Base-by-base conservation (phyloP, 2,888 invertebrate genomes). In the Corbicula japonica region DNA sequence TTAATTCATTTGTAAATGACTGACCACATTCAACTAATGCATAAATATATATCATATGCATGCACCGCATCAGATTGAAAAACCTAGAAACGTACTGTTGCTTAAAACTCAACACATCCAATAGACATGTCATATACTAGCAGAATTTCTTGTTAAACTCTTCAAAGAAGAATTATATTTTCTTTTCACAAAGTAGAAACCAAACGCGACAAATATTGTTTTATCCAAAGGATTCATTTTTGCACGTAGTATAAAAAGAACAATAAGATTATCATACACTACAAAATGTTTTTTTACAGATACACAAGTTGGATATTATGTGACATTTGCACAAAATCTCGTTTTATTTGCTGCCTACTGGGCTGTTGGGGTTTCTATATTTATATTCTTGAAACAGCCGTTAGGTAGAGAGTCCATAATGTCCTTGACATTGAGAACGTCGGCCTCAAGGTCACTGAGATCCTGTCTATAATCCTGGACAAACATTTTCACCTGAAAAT, bases 371-470 rank as follows among this genome's bases (percentile, higher is more conserved):
- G 86, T 76, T 68, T 89, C 89, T 52, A 89, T 88, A 66, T 87
- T 87, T 54, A 90, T 90, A 76, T 86, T 88, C 73, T 92, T 92
- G 83, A 89, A 93, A 80, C 93, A 93, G 12, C 88, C 89, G 18
- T 87, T 82, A 0, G 92, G 93, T 32, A 93, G 88, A 0, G 91
- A 89, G 50, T 90, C 88, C 58, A 88, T 90, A 63, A 93, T 93
- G 65, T 90, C 88, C 66, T 85, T 82, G 32, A 93, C 89, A 84
- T 92, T 93, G 34, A 88, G 87, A 1, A 93, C 92, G 23, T 92
- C 92, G 34, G 82, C 77, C 34, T 83, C 85, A 6, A 92, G 84
- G 44, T 89, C 87, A 15, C 80, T 71, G 6, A 91, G 85, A 50
- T 92, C 90, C n/a, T 76, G 80, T 44, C 84, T 86, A 82, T 90